Evolutionary conservation across 1,140 invertebrate species (phyloP).

Genomic region (Melitaea cinxia): DNA sequence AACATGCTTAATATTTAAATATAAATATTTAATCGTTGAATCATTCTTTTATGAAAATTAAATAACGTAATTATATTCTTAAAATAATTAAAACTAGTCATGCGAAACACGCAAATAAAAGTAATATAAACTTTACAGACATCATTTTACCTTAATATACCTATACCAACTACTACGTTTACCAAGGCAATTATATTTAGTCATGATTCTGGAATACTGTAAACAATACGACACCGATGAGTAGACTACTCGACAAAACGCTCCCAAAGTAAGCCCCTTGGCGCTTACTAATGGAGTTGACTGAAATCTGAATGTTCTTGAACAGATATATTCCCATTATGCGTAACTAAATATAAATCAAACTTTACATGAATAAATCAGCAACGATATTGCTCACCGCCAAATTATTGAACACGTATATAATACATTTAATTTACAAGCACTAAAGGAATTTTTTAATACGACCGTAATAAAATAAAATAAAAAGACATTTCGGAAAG

Average conservation of each 20-base stretch:
- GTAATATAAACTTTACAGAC: neutral
- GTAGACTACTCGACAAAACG: slow-evolving; percentile 8
- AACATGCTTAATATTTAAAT: too few species aligned
- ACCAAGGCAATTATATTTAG: neutral
- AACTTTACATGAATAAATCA: neutral
- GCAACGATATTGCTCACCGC: neutral
- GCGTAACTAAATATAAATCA: neutral
- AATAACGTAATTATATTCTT: too few species aligned
- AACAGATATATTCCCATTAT: neutral
- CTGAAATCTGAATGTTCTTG: slow-evolving; percentile 7
- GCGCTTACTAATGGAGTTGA: slow-evolving; percentile 11
- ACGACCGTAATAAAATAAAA: too few species aligned
- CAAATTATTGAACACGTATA: neutral
- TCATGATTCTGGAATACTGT: neutral
- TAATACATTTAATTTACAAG: too few species aligned
- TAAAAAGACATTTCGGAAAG: too few species aligned
- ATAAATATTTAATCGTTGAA: too few species aligned
- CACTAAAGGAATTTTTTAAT: too few species aligned
- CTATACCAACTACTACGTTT: too few species aligned
- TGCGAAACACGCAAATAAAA: neutral
- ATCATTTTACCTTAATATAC: too few species aligned
- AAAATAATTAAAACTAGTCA: too few species aligned
- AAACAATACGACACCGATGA: neutral
- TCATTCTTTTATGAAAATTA: too few species aligned
- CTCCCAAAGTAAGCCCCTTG: slow-evolving; percentile 7